Base-by-base conservation (phyloP, 2,888 invertebrate species). In the Callyntrura sp. region DNA sequence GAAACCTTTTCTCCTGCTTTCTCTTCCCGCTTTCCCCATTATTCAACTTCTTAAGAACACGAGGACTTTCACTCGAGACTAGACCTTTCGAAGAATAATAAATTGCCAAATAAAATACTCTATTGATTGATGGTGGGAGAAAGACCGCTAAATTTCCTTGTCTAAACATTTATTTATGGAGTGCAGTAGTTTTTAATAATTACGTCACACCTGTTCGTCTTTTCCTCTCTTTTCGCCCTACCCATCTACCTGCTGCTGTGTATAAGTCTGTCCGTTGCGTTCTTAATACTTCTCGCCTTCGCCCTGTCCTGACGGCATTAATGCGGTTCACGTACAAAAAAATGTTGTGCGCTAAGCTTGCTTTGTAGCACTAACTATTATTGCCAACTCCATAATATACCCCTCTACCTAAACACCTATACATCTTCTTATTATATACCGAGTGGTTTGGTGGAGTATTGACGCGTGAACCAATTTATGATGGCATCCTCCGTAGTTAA, bases 81-180 rank as follows among this genome's bases (percentile, higher is more conserved):
- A n/a, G 28, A 12, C 8, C 23, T 48, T 12, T 45, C 73, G 23
- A 73, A 73, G 73, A 48, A 73, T 73, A 73, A 73, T 73, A 73
- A 73, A 73, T 73, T 20, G 48, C 73, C 73, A 73, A 73, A 73
- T 73, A 48, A 73, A 73, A 73, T 73, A 48, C 73, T 45, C 23
- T 20, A 73, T 73, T 73, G 73, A 73, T 73, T 73, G 73, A 73
- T 73, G 73, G 73, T 73, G 73, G 48, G 73, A 48, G 48, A 73
- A 43, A 45, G 9, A n/a, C 48, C 9, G 28, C 73, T 73, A 73
- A 73, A 73, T 73, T 73, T 73, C 48, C 45, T 48, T 73, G 73
- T 73, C 73, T 12, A 73, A 73, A 20, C 45, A n/a, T 73, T 73
- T 73, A 73, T 73, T 73, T 73, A 73, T 73, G 73, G 73, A 73